Evolutionary conservation across 2,888 invertebrate genomes (phyloP), one percentile per base, ranked within the genome.

Genomic region (Brassicogethes aeneus): DNA sequence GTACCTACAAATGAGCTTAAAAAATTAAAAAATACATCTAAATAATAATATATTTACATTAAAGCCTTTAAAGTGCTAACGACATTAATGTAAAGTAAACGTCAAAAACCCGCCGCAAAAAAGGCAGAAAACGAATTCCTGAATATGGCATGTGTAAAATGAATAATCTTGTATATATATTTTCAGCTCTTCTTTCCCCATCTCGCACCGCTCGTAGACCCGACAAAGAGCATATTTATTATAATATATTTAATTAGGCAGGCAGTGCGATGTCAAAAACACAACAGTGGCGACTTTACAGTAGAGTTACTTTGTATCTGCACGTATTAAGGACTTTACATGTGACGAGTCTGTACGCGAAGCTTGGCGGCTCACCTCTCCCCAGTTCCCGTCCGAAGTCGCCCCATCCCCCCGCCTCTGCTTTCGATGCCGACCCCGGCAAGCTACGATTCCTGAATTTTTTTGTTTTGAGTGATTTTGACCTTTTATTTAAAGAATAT

Each of bases 241-340:
- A 62, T 63, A 64, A 63, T 64, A 64, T 64, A 62, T 63, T 62
- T 63, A 64, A 64, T 63, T 64, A 64, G 61, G 55, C 56, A 58
- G 62, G 62, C 61, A 60, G 55, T 51, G 60, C 54, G 52, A 59
- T 58, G 64, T 64, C 64, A 64, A 62, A 62, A 63, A 60, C 64
- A 64, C 59, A 53, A 52, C 50, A 46, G 53, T 51, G 53, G 43
- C 53, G 55, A 60, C 59, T 64, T 64, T 60, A 64, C 64, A 62
- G 58, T 63, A 62, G 60, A 64, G 58, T 64, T 63, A 61, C 61
- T 61, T 62, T 62, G 61, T 64, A 59, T 58, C 54, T 56, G 54
- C 54, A 54, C 54, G 55, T 56, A 58, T 58, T 56, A 56, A 56
- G 56, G 58, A 58, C 52, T 58, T 56, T 56, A 58, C 56, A 56